A percentile compares a stretch with the other conserved stretches of the same genome.
Evolutionary conservation across 2,113 vertebrate species (phyloP).

Genomic region (Struthidea cinerea): DNA sequence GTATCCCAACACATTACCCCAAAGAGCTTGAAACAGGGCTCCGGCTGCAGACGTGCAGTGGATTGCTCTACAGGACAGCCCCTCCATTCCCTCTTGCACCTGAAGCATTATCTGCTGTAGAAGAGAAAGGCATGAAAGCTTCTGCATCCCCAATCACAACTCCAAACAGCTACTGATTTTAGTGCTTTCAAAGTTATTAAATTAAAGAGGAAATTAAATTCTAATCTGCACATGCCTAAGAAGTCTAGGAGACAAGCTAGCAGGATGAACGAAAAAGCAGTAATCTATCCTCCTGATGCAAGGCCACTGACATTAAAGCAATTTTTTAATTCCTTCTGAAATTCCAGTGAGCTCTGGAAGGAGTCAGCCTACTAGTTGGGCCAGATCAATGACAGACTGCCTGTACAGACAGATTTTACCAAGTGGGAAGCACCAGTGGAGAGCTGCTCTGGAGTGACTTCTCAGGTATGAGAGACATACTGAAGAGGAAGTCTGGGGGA

Average conservation of each 20-base stretch:
- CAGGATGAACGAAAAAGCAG: neutral
- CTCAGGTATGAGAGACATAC: neutral
- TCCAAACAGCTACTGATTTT: neutral
- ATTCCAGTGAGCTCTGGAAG: neutral
- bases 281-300: neutral
- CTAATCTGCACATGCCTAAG: neutral
- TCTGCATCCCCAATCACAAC: neutral
- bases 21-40: neutral
- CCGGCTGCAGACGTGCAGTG: neutral
- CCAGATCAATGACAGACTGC: neutral
- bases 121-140: neutral
- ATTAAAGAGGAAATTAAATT: neutral
- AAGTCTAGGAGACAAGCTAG: neutral
- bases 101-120: neutral
- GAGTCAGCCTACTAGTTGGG: neutral
- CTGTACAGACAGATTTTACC: neutral
- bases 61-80: neutral
- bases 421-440: neutral
- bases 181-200: neutral
- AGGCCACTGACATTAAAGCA: neutral
- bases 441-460: neutral
- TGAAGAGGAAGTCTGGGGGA: neutral
- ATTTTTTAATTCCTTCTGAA: neutral
- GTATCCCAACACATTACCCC: neutral
- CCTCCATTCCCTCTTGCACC: rapidly evolving